Base-by-base conservation (phyloP, 2,888 invertebrate species). In the Lordiphosa andalusiaca region DNA sequence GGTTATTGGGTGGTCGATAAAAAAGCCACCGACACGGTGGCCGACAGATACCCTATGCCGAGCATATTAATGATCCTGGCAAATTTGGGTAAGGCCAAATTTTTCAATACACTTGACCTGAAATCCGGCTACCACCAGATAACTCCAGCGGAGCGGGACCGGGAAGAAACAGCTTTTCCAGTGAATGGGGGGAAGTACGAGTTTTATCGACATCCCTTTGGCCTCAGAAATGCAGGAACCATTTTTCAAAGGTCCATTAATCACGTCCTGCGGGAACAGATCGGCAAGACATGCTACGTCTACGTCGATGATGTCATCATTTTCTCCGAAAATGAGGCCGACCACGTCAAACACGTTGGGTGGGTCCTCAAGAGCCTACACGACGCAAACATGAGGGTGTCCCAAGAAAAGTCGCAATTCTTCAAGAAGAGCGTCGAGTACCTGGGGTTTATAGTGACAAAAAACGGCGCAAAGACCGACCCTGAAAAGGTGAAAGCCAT, bases 41-140 rank as follows among this genome's bases (percentile, higher is more conserved):
- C n/a, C 16, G 16, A 16, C 16, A 16, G 25, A n/a, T 44, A 44
- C 44, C 44, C 52, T 9, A 13, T 42, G 48, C 23, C 48, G 23
- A 23, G 37, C 12, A 48, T 48, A 37, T 1, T 12, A 6, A 48
- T 30, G 30, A 30, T 30, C 9, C 9, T 30, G 30, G 30, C 30
- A 30, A 30, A 30, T 30, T 9, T 30, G 0, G 30, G 30, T 3
- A 30, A 30, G 9, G 30, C 30, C 30, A 30, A 30, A 2, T 30
- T 4, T 9, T 48, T 48, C 19, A 37, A n/a, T 1, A 48, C 48
- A n/a, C 37, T 48, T 6, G 48, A 48, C 23, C 48, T 48, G 4
- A 37, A 48, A 21, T 48, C 48, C n/a, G 53, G 21, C 3, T 53
- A 53, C 12, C 46, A 46, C 19, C 46, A 39, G n/a, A 39, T 33